Percentiles rank a stretch among this genome's conserved stretches.
These are phyloP conservation scores for Diadumene lineata DNA, from an alignment of 92 coral and sea anemone species.

Conservation along the genomic window DNA sequence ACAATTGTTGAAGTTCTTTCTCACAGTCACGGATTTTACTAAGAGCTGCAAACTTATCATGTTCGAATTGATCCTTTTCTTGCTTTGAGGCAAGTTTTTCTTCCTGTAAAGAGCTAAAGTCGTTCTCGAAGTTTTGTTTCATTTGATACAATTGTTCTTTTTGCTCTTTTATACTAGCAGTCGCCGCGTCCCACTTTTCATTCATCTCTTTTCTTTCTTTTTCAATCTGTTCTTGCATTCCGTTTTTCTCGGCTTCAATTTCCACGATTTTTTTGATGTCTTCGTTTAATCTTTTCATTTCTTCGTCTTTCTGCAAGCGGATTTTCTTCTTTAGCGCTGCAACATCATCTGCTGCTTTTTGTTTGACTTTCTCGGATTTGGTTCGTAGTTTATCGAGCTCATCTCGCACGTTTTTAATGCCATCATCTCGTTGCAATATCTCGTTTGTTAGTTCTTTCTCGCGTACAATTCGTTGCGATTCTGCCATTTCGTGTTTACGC, in stretches of 20 bases:
- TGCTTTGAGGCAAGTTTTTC: constrained; percentile 63
- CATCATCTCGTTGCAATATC: constrained; percentile 70
- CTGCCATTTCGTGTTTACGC: constrained; percentile 81
- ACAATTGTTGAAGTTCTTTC: constrained; percentile 48
- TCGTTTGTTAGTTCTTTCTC: constrained; percentile 82
- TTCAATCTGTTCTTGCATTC: constrained; percentile 57
- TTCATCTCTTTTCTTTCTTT: constrained; percentile 64
- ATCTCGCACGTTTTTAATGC: constrained; percentile 64
- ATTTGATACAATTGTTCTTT: constrained; percentile 57
- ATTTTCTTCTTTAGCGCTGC: constrained; percentile 70
- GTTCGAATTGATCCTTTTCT: constrained; percentile 71
- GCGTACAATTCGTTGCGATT: constrained; percentile 56
- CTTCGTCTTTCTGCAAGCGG: constrained; percentile 79
- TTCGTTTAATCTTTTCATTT: constrained; percentile 64
- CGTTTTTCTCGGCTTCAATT: constrained; percentile 73
- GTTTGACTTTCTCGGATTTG: constrained; percentile 66
- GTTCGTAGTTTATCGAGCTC: constrained; percentile 76
- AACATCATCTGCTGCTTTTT: constrained; percentile 77
- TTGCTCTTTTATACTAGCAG: constrained; percentile 60
- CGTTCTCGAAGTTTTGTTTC: constrained; percentile 64
- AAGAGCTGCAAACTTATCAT: constrained; percentile 60
- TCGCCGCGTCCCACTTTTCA: constrained; percentile 73
- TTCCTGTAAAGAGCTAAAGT: constrained; percentile 76
- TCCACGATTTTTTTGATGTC: constrained; percentile 81
- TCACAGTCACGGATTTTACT: constrained; percentile 56